Base-by-base conservation (phyloP, 2,888 invertebrate genomes). In the Thereva nobilitata region DNA sequence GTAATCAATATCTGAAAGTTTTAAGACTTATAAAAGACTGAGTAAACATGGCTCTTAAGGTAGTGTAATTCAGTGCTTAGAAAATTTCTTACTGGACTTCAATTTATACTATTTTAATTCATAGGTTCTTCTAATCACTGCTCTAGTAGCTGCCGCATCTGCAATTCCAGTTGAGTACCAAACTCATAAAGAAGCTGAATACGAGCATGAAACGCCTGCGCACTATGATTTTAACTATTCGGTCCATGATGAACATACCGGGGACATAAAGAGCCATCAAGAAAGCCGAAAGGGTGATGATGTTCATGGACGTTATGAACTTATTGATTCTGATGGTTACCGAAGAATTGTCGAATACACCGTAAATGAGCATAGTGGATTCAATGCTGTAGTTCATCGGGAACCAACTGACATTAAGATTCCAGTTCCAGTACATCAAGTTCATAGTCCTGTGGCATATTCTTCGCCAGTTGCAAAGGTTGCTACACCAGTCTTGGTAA, bases 361-460 rank as follows among this genome's bases (percentile, higher is more conserved):
- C 61, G 81, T 81, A 67, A 81, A 81, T 73, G 73, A 76, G 23
- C 76, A 77, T 71, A 78, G 77, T 69, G 82, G 82, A 70, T 82
- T 82, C 76, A 80, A 82, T 71, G 82, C 82, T 59, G 76, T 82
- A 34, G 82, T 82, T 23, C 77, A 76, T 72, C 80, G 76, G 66
- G 80, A 80, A 73, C 57, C 56, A 23, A 64, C 54, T 35, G 59
- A 63, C 9, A 57, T 68, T 8, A 49, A 55, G 44, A 45, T 64
- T 41, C 67, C 67, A 40, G 54, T 53, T 37, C 65, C 69, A 47
- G 55, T 49, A 40, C 44, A 38, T n/a, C 56, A 56, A 44, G 44
- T 56, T 44, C 45, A 56, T 2, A 56, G 44, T 35, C 5, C 35
- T 23, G 44, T 45, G 8, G 23, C 56, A 34, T 23, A 23, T 23